Evolutionary conservation across 2,113 vertebrate species (phyloP).

Genomic region (Potamarius usumacintae): DNA sequence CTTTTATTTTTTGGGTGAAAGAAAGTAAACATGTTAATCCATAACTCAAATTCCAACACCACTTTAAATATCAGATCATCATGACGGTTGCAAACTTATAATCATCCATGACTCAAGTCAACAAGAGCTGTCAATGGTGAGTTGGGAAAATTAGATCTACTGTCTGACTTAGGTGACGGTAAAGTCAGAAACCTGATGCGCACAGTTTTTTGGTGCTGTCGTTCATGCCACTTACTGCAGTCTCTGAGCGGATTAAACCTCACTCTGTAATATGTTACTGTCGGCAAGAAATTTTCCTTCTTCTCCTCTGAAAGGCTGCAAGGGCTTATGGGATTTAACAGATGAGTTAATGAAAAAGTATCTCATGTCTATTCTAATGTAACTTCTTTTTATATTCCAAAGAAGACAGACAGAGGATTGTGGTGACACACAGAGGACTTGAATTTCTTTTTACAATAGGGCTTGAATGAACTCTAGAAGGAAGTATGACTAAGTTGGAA

Average conservation of each 20-base stretch:
- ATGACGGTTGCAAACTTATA: neutral
- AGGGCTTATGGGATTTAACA: conserved; percentile 37
- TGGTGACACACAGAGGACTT: conserved; percentile 32
- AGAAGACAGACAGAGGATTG: conserved; percentile 1
- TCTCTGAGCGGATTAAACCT: conserved; percentile 37
- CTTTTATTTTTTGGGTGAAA: neutral
- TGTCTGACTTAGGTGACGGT: conserved; percentile 27
- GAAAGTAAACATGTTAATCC: conserved; percentile 16
- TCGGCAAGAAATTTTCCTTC: conserved; percentile 42
- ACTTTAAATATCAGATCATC: conserved; percentile 18
- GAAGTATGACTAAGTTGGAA: conserved; percentile 2
- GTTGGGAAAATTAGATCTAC: conserved; percentile 49
- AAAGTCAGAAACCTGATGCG: conserved; percentile 46
- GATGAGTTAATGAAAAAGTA: conserved; percentile 51
- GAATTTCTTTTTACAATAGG: conserved; percentile 42
- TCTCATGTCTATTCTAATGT: conserved; percentile 43
- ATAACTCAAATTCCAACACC: conserved; percentile 9
- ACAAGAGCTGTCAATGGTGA: conserved; percentile 23
- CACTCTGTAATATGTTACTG: conserved; percentile 41
- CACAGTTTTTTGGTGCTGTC: conserved; percentile 31
- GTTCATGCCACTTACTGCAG: conserved; percentile 26
- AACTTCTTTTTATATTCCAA: conserved; percentile 23
- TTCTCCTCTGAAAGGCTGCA: conserved; percentile 40
- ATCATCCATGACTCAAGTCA: conserved; percentile 37
- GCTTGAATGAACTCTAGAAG: conserved; percentile 14